Evolutionary conservation across 1,140 invertebrate genomes (phyloP).

Genomic region (Pseudomyrmex gracilis): DNA sequence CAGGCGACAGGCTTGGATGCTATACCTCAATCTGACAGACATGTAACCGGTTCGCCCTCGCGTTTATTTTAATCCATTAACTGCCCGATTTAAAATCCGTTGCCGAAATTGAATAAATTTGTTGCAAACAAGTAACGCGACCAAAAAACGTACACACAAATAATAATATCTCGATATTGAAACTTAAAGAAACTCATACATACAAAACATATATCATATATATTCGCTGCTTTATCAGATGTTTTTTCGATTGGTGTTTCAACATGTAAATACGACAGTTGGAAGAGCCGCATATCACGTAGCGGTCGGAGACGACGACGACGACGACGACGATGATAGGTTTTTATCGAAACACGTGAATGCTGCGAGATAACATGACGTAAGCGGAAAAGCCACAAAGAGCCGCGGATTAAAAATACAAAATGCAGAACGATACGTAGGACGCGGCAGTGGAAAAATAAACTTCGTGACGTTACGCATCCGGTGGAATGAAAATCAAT

Average conservation of each 20-base stretch:
- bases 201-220: too few relatives aligned
- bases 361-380: not conserved
- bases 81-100: conserved; percentile 6
- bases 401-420: not conserved
- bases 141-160: not conserved
- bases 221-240: not conserved
- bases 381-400: not conserved
- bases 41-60: conserved; percentile 6
- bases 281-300: not conserved
- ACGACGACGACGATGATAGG: not conserved
- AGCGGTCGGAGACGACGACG: too few relatives aligned
- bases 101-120: conserved; percentile 27
- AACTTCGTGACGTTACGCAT: not conserved
- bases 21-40: conserved; percentile 25
- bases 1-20: not conserved
- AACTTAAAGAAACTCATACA: conserved; percentile 4
- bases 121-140: not conserved
- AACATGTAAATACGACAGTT: not conserved
- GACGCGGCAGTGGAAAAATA: not conserved
- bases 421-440: too few relatives aligned
- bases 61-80: conserved; percentile 55
- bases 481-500: not conserved
- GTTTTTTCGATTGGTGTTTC: not conserved
- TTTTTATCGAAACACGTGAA: not conserved
- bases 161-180: not conserved